phyloP scores from a whole-genome alignment of 2,113 vertebrate species.

The Romanogobio albipinnatus region DNA sequence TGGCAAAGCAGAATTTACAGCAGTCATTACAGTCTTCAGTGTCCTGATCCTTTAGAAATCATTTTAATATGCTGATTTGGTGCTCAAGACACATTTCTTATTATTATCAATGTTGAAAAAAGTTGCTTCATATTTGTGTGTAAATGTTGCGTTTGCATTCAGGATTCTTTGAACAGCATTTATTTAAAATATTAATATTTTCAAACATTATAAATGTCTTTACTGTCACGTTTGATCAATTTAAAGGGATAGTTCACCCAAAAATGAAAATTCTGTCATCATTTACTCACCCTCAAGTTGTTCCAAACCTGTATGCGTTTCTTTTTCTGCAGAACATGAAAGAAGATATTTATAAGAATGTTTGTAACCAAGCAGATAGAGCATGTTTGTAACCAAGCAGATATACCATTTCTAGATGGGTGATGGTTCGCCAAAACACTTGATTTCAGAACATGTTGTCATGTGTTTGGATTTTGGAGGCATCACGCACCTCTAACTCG shows the following conservation, averaged over 20 bases:
- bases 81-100: neutral
- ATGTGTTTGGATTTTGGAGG: no score
- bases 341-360: no score
- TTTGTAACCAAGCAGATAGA: no score
- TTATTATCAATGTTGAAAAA: neutral
- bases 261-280: no score
- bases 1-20: neutral
- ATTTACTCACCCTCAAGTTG: no score
- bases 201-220: neutral
- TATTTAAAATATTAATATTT: neutral
- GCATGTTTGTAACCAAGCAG: no score
- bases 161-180: neutral
- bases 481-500: no score
- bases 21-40: neutral
- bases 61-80: neutral
- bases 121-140: neutral
- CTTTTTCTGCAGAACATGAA: no score
- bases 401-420: no score
- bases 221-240: neutral
- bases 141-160: neutral
- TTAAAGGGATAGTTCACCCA: neutral
- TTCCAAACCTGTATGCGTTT: no score
- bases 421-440: no score
- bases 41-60: neutral
- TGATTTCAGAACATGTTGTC: no score